Conservation (phyloP, 1,140 invertebrate species). For the Popillia japonica region DNA sequence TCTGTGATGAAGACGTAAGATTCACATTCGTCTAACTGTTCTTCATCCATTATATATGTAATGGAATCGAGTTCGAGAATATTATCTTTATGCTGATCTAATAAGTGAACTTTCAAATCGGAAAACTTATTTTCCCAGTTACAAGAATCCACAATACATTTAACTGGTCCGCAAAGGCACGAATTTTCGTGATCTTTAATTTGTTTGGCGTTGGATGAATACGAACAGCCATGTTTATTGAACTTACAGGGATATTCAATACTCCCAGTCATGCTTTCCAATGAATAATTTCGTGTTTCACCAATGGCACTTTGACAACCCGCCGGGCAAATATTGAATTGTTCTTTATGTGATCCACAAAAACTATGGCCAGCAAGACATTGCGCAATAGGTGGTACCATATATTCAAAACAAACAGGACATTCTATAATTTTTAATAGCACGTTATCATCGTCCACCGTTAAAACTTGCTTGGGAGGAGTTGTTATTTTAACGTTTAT, state of each 20-base stretch:
- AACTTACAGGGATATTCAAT: constrained; percentile 51
- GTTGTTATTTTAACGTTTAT: not conserved
- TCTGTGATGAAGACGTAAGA: constrained; percentile 43
- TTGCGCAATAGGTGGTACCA: constrained; percentile 51
- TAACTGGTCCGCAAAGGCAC: constrained; percentile 42
- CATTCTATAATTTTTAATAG: constrained; percentile 48
- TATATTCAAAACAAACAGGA: constrained; percentile 51
- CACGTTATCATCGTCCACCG: not conserved
- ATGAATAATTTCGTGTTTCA: constrained; percentile 48
- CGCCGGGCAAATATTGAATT: constrained; percentile 42
- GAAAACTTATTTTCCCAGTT: constrained; percentile 36
- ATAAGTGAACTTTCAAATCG: constrained; percentile 44
- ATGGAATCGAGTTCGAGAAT: constrained; percentile 46
- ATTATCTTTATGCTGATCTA: constrained; percentile 42
- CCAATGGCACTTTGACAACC: constrained; percentile 43
- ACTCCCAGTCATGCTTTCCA: constrained; percentile 45
- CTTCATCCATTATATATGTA: constrained; percentile 30
- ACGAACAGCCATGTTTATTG: constrained; percentile 44
- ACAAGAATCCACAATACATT: constrained; percentile 47
- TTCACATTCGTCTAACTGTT: not conserved
- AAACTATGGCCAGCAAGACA: constrained; percentile 53
- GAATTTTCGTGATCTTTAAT: constrained; percentile 46
- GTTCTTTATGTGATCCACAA: constrained; percentile 46
- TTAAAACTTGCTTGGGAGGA: not conserved
- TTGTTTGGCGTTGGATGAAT: constrained; percentile 25